A percentile compares a stretch with the other conserved stretches of the same genome.
These are phyloP conservation scores for Leptarthrus brevirostris DNA, from an alignment of 2,888 invertebrate genomes.

Conservation along the genomic window DNA sequence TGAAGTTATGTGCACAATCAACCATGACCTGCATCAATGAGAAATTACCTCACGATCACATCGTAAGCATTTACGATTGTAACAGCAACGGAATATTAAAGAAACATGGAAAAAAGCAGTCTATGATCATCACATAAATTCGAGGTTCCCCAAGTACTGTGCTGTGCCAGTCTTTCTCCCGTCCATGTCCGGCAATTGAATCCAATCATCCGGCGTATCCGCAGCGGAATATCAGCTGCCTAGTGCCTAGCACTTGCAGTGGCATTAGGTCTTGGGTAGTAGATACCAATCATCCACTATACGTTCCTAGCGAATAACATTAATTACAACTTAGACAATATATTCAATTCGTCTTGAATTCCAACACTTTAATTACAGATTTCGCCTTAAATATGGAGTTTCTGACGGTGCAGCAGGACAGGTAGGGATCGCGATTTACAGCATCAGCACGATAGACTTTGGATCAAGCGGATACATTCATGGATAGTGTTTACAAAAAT, in stretches of 20 bases:
- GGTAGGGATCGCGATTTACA: slow-evolving; percentile 2
- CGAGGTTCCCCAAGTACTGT: slow-evolving; percentile 1
- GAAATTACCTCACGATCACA: slow-evolving; percentile 50
- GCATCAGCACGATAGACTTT: neutral
- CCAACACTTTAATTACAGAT: slow-evolving; percentile 51
- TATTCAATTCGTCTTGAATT: slow-evolving; percentile 52
- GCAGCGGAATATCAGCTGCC: slow-evolving; percentile 21
- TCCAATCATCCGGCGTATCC: slow-evolving; percentile 34
- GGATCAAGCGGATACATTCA: neutral
- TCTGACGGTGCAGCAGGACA: slow-evolving; percentile 19
- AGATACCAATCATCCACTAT: slow-evolving; percentile 48
- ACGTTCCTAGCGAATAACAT: slow-evolving; percentile 41
- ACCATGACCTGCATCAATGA: slow-evolving; percentile 44
- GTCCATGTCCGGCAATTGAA: slow-evolving; percentile 22
- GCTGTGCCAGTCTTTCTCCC: slow-evolving; percentile 27
- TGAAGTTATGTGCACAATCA: slow-evolving; percentile 45
- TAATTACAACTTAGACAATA: slow-evolving; percentile 51
- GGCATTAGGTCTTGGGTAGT: slow-evolving; percentile 25
- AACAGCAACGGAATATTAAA: slow-evolving; percentile 26
- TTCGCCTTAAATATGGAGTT: slow-evolving; percentile 46
- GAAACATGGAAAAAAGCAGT: slow-evolving; percentile 34
- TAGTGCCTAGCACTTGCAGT: slow-evolving; percentile 27
- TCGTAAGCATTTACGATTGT: slow-evolving; percentile 43
- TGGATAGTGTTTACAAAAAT: slow-evolving; percentile 19
- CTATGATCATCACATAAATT: slow-evolving; percentile 49